Percentiles rank a stretch among this genome's conserved stretches.
These are phyloP conservation scores for Corythoichthys intestinalis DNA, from an alignment of 2,113 vertebrate species.

Conservation along the genomic window DNA sequence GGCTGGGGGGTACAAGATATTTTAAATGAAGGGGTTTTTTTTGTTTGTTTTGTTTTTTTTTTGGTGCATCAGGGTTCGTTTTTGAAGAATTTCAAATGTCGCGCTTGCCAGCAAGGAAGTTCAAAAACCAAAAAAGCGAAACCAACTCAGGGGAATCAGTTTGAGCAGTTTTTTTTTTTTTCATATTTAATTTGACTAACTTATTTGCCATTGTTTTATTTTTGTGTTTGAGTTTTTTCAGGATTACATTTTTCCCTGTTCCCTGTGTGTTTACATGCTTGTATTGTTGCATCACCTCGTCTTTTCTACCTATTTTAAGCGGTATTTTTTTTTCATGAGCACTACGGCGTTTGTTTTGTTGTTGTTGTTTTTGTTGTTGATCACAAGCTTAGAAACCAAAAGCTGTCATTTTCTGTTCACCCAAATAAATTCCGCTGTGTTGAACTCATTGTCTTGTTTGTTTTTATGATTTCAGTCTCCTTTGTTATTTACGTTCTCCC, in stretches of 20 bases:
- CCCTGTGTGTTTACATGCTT: conserved; percentile 63
- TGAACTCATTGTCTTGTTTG: conserved; percentile 71
- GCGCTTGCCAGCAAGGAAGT: not conserved
- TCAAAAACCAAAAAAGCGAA: not conserved
- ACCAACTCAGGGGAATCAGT: conserved; percentile 5
- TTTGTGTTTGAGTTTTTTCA: conserved; percentile 38
- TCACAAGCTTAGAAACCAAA: conserved; percentile 29
- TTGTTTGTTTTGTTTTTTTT: too few relatives aligned
- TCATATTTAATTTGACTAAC: conserved; percentile 54
- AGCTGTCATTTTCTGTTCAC: conserved; percentile 57
- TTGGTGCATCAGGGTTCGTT: not conserved
- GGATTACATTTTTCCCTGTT: conserved; percentile 20
- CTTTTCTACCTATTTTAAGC: conserved; percentile 57
- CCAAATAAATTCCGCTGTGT: conserved; percentile 74
- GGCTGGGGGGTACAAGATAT: not conserved
- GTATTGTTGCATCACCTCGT: conserved; percentile 55
- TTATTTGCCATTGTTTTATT: conserved; percentile 43
- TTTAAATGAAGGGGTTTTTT: not conserved
- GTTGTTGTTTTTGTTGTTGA: conserved; percentile 53
- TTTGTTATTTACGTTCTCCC: conserved; percentile 43
- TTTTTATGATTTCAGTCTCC: conserved; percentile 67
- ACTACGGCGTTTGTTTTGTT: conserved; percentile 53
- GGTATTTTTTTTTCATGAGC: conserved; percentile 49
- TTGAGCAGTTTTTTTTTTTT: conserved; percentile 4
- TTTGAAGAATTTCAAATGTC: not conserved